phyloP scores from a whole-genome alignment of 2,888 invertebrate genomes.

The Cryptophagus acutangulus region DNA sequence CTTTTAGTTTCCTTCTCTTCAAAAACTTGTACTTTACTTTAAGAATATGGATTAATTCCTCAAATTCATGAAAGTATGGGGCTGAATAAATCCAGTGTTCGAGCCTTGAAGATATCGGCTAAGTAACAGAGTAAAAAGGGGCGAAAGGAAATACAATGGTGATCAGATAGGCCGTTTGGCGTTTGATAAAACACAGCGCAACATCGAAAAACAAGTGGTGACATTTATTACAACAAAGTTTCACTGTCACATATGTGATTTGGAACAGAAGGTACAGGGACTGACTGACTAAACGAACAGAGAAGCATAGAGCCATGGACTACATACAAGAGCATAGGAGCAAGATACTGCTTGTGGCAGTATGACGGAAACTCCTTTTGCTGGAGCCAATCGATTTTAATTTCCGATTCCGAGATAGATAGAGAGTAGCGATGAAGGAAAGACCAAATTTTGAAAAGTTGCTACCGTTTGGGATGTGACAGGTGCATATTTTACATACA shows the following conservation, averaged over 20 bases:
- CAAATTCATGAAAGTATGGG: too few relatives aligned
- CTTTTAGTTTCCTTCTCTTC: too few relatives aligned
- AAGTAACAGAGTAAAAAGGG: too few relatives aligned
- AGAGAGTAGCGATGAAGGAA: slow-evolving; percentile 23
- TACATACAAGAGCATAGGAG: neutral
- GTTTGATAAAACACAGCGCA: too few relatives aligned
- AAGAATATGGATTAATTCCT: too few relatives aligned
- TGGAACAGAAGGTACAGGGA: slow-evolving; percentile 18
- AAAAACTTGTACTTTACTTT: too few relatives aligned
- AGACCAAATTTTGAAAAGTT: slow-evolving; percentile 21
- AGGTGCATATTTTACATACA: slow-evolving; percentile 4
- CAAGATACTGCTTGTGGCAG: slow-evolving; percentile 19
- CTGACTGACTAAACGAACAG: slow-evolving; percentile 6
- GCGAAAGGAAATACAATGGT: too few relatives aligned
- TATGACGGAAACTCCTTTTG: slow-evolving; percentile 25
- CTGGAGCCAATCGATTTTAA: slow-evolving; percentile 35
- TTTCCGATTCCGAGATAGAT: slow-evolving; percentile 34
- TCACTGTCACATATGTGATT: slow-evolving; percentile 34
- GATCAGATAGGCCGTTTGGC: too few relatives aligned
- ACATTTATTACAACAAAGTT: slow-evolving; percentile 36
- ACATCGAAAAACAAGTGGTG: slow-evolving; percentile 35
- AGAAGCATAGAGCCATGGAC: slow-evolving; percentile 1
- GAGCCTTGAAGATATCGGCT: too few relatives aligned
- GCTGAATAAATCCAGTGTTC: too few relatives aligned
- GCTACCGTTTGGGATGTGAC: slow-evolving; percentile 4